These are phyloP conservation scores for Acheta domesticus DNA, from an alignment of 2,888 invertebrate species.

Conservation along the genomic window DNA sequence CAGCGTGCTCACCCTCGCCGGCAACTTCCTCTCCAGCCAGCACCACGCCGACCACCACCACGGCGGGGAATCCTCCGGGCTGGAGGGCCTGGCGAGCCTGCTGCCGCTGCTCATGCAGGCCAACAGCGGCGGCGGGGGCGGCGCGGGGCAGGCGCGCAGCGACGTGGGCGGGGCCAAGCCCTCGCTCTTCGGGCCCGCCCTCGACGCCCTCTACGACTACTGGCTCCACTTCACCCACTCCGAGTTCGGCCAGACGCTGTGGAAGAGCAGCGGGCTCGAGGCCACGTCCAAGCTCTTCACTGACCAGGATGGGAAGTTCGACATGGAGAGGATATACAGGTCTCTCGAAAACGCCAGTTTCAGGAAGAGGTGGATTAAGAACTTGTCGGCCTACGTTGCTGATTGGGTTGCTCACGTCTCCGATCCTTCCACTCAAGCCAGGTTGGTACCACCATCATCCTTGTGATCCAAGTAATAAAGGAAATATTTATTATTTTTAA, in stretches of 20 bases:
- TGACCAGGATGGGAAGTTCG: constrained; percentile 65
- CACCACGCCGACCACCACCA: constrained; percentile 38
- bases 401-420: constrained; percentile 70
- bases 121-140: neutral
- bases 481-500: no score
- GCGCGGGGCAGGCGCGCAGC: neutral
- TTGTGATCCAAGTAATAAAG: neutral
- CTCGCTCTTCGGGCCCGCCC: constrained; percentile 67
- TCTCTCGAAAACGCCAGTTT: constrained; percentile 77
- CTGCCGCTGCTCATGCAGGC: constrained; percentile 64
- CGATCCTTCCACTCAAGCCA: constrained; percentile 71
- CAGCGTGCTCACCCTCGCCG: constrained; percentile 34
- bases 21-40: constrained; percentile 38
- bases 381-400: constrained; percentile 69
- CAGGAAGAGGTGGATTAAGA: constrained; percentile 75
- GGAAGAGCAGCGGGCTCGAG: constrained; percentile 70
- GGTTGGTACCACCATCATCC: constrained; percentile 49
- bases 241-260: constrained; percentile 67
- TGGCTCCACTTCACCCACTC: constrained; percentile 79
- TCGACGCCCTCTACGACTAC: constrained; percentile 66
- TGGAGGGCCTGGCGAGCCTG: constrained; percentile 51
- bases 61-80: constrained; percentile 41
- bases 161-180: constrained; percentile 39
- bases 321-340: constrained; percentile 69
- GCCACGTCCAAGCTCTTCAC: constrained; percentile 66